Evolutionary conservation across 2,113 vertebrate genomes (phyloP).

Genomic region (Oreotragus oreotragus): DNA sequence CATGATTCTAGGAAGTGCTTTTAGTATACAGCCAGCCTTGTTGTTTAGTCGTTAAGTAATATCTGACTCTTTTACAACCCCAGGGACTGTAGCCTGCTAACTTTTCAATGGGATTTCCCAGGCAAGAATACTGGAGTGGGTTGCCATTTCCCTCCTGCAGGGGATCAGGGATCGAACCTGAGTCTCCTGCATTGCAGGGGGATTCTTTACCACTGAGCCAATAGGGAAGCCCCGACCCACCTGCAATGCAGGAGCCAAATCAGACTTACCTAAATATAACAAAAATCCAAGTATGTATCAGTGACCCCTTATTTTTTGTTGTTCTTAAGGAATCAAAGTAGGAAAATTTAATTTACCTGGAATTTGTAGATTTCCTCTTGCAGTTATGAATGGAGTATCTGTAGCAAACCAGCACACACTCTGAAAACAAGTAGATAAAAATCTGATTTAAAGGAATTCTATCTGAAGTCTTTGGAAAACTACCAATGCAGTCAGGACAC

Average conservation of each 20-base stretch:
- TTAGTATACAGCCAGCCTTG: not conserved
- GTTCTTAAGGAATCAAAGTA: not conserved
- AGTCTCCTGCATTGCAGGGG: not conserved
- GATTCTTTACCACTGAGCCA: not conserved
- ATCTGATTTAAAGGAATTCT: not conserved
- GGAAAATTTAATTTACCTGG: not conserved
- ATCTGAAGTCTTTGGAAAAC: not conserved
- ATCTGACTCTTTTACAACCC: not conserved
- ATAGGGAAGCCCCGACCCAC: not conserved
- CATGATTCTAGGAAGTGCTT: not conserved
- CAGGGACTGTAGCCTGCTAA: not conserved
- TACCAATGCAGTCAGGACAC: not conserved
- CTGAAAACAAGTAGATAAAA: not conserved
- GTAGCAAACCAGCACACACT: not conserved
- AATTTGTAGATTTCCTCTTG: slow-evolving; percentile 2
- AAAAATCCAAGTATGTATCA: not conserved
- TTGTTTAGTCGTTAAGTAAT: not conserved
- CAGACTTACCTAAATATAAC: not conserved
- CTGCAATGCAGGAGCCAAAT: not conserved
- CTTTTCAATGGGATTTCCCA: not conserved
- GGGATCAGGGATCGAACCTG: not conserved
- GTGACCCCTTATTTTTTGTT: not conserved
- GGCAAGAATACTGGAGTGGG: not conserved
- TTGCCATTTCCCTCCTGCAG: not conserved
- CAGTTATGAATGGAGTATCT: not conserved